A percentile compares a stretch with the other conserved stretches of the same genome.
phyloP scores from a whole-genome alignment of 2,113 vertebrate genomes.

The Brevimyrus niger region DNA sequence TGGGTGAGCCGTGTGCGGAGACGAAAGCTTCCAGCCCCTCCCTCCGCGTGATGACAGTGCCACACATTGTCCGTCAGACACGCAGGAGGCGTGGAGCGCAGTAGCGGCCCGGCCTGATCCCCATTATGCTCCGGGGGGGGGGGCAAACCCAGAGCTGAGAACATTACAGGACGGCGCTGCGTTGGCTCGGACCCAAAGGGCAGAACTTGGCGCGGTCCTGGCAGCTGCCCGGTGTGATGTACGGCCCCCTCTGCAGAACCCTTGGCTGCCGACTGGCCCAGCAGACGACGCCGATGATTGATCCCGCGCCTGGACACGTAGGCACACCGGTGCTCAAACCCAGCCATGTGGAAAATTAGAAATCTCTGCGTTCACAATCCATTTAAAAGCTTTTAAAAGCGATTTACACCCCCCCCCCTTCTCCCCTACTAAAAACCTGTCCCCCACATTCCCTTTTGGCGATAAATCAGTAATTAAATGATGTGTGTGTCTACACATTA shows the following conservation, averaged over 20 bases:
- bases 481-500: slow-evolving; percentile 18
- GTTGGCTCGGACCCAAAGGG: not conserved
- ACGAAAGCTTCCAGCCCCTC: not conserved
- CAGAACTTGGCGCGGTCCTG: not conserved
- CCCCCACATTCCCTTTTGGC: not conserved
- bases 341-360: slow-evolving; percentile 21
- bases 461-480: slow-evolving; percentile 23
- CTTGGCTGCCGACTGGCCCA: not conserved
- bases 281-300: not conserved
- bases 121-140: not conserved
- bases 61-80: not conserved
- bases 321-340: slow-evolving; percentile 6
- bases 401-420: not conserved
- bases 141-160: not conserved
- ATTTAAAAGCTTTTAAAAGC: slow-evolving; percentile 16
- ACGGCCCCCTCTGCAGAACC: not conserved
- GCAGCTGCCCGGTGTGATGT: not conserved
- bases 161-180: not conserved
- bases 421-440: not conserved
- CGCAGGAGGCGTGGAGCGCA: not conserved
- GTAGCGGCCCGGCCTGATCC: too few species aligned
- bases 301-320: not conserved
- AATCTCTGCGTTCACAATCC: slow-evolving; percentile 10
- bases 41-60: not conserved
- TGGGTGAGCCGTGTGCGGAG: not conserved